phyloP scores from a whole-genome alignment of 2,888 invertebrate genomes.

The Drosophila demipolita region DNA sequence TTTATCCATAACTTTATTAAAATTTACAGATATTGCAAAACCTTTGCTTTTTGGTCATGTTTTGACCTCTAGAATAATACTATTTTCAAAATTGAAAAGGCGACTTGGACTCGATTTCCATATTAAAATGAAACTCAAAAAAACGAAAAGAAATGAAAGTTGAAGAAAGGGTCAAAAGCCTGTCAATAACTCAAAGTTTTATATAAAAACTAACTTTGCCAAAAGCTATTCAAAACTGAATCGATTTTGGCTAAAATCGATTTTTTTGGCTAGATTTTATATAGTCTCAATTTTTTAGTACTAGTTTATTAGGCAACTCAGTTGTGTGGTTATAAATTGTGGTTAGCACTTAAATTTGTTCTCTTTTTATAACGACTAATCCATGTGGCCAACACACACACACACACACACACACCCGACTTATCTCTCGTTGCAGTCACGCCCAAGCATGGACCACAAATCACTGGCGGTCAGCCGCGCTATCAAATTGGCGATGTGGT shows the following conservation, averaged over 20 bases:
- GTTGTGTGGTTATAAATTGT: neutral
- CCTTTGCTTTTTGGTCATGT: too few species aligned
- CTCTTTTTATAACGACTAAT: conserved; percentile 34
- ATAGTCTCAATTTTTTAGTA: neutral
- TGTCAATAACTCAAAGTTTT: neutral
- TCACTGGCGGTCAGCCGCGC: conserved; percentile 91
- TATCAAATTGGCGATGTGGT: conserved; percentile 94
- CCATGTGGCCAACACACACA: conserved; percentile 36
- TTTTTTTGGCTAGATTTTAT: neutral
- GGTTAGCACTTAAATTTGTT: neutral
- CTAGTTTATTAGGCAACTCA: neutral
- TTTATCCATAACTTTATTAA: too few species aligned
- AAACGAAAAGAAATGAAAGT: too few species aligned
- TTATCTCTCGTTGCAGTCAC: conserved; percentile 87
- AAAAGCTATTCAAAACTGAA: neutral
- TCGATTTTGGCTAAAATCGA: neutral
- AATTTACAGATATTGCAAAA: too few species aligned
- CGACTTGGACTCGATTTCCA: neutral
- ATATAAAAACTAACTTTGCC: too few species aligned
- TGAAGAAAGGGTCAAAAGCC: too few species aligned
- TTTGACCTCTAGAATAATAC: neutral
- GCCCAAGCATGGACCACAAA: conserved; percentile 92
- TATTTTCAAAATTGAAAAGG: neutral
- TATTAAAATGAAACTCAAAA: too few species aligned
- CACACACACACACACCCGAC: neutral